Evolutionary conservation across 1,140 invertebrate species (phyloP), one percentile per base, ranked within the genome.

Genomic region (Drosophila erecta): DNA sequence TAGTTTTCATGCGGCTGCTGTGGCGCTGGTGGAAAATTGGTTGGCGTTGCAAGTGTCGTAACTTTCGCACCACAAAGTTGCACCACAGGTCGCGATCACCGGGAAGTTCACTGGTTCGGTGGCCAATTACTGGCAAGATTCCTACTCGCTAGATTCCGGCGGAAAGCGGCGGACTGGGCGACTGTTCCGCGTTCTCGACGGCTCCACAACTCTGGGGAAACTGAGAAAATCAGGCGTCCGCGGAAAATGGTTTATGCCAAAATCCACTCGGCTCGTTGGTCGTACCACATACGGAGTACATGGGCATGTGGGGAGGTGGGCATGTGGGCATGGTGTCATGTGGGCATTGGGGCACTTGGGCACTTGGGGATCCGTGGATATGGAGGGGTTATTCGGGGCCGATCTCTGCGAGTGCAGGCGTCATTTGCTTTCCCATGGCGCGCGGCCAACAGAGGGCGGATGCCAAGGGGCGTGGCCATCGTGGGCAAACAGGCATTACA

Each of bases 191-290:
- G 83, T 62, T 71, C 79, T 64, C 76, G 84, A 84, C 71, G 55
- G 84, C 85, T 87, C 73, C 79, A 80, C 84, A 74, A 79, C 46
- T 75, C 72, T 70, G 72, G 69, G 77, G 60, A 76, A 73, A 87
- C 84, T 87, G 84, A 87, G 67, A 67, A 77, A 56, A 70, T 83
- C 83, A 86, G 83, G 79, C 84, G 84, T 83, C 83, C 83, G 83
- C 75, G 83, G 78, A 86, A 87, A 79, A 87, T 86, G 70, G 76
- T 83, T 87, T 87, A 72, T 70, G 79, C 74, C 81, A 83, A 83
- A 87, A 79, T 72, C 49, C 50, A 51, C 53, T 67, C 64, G 64
- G 35, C 60, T 65, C 30, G 60, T 61, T 76, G 60, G 51, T 78
- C 60, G 47, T 33, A 24, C 24, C 53, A 40, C 20, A 35, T 30